phyloP scores from a whole-genome alignment of 2,888 invertebrate species.

The Entomobrya multifasciata region DNA sequence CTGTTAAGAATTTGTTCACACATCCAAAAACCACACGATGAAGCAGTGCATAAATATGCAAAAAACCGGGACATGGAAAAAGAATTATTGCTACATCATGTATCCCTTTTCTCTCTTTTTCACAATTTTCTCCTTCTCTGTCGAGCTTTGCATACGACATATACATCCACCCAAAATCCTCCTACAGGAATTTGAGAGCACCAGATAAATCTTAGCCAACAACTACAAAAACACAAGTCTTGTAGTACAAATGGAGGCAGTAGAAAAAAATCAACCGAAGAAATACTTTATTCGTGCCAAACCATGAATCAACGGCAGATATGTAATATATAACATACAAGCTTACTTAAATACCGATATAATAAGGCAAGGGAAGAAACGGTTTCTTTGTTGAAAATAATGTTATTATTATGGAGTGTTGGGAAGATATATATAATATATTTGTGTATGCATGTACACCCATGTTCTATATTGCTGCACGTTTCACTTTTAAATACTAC shows the following conservation, averaged over 20 bases:
- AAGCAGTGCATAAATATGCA: slow-evolving; percentile 48
- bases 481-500: slow-evolving; percentile 14
- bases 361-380: not conserved
- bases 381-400: slow-evolving; percentile 5
- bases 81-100: slow-evolving; percentile 63
- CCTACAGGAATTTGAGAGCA: slow-evolving; percentile 31
- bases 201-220: slow-evolving; percentile 53
- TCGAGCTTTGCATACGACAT: slow-evolving; percentile 32
- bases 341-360: not conserved
- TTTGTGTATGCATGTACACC: not conserved
- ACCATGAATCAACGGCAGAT: slow-evolving; percentile 52
- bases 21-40: slow-evolving; percentile 31
- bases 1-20: slow-evolving; percentile 35
- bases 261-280: slow-evolving; percentile 23
- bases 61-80: slow-evolving; percentile 33
- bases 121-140: not conserved
- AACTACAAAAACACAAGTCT: not conserved
- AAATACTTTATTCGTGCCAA: slow-evolving; percentile 57
- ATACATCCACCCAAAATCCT: slow-evolving; percentile 49
- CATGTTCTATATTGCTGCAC: no score
- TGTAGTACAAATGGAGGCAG: slow-evolving; percentile 6
- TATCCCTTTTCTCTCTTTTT: slow-evolving; percentile 19
- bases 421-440: not conserved
- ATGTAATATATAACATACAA: not conserved
- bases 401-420: slow-evolving; percentile 32